Base-by-base conservation (phyloP, 2,113 vertebrate genomes). In the Leptosomus discolor region DNA sequence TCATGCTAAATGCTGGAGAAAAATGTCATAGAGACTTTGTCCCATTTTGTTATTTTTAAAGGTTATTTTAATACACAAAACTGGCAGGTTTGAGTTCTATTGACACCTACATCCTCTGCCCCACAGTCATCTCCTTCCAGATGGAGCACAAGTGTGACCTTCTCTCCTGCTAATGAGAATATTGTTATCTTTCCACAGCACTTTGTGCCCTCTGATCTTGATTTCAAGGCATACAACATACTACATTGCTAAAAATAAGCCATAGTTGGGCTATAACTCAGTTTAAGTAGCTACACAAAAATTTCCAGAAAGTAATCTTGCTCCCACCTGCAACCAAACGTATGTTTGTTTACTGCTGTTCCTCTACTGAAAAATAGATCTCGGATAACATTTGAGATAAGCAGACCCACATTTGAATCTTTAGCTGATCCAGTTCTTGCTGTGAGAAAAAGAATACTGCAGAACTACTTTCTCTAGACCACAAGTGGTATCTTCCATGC, bases 261-360 rank as follows among this genome's bases (percentile, higher is more conserved):
- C 57, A 23, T 1, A 95, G 60, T 9, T 90, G 34, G 85, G 48
- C 68, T 65, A 29, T 53, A 61, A 96, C 92, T 92, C 82, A 43
- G 29, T 29, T 78, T 50, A 92, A 92, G 45, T n/a, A 88, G 30
- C 53, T 67, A 93, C 27, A 80, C 19, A 77, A 70, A 82, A 53
- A 67, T 16, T 86, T 83, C 50, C 46, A 83, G 29, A 58, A 83
- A 80, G 60, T 7, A 74, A 77, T 58, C 58, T 80, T 63, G 26
- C 16, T 77, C 46, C 39, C 88, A 93, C 79, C 82, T 94, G 77
- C 43, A 84, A n/a, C n/a, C 37, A 67, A 81, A 9, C 9, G 36
- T 37, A 3, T 8, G 26, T 15, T 67, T 64, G 8, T 24, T 88
- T 63, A 77, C 27, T 43, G 18, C 32, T 63, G 26, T 51, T 74